Conservation (phyloP, 2,888 invertebrate species). For the Andricus quercusramuli region DNA sequence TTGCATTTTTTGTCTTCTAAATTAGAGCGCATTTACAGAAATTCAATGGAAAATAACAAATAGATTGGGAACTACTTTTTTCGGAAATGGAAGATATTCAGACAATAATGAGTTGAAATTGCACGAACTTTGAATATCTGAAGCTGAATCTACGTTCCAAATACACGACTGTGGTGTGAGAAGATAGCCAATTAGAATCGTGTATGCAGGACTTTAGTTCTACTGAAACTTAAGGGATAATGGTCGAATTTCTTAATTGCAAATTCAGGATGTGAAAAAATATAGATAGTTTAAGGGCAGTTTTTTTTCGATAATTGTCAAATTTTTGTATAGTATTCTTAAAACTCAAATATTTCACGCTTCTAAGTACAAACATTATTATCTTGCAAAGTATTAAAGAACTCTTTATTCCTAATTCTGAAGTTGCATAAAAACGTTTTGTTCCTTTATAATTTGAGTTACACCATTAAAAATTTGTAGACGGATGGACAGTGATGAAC, state of each 20-base stretch:
- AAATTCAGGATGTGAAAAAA: slow-evolving; percentile 19
- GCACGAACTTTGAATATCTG: slow-evolving; percentile 39
- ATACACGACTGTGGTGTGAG: slow-evolving; percentile 40
- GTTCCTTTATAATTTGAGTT: no score
- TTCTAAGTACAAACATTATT: no score
- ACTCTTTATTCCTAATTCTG: no score
- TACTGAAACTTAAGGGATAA: slow-evolving; percentile 23
- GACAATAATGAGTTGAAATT: slow-evolving; percentile 36
- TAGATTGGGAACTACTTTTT: slow-evolving; percentile 3
- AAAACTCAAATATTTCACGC: background rate
- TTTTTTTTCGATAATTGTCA: background rate
- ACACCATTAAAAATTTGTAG: no score
- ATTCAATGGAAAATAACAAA: background rate
- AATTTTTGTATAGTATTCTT: background rate
- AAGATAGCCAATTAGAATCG: slow-evolving; percentile 40
- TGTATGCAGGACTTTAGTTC: slow-evolving; percentile 32
- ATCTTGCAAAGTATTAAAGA: no score
- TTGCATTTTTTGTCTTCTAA: background rate
- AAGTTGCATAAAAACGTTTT: no score
- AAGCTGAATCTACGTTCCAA: slow-evolving; percentile 32
- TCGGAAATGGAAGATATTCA: slow-evolving; percentile 15
- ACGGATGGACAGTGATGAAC: no score
- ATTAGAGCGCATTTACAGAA: background rate
- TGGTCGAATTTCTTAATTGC: slow-evolving; percentile 21
- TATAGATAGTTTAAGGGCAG: background rate